Evolutionary conservation across 2,113 vertebrate species (phyloP), one percentile per base, ranked within the genome.

Genomic region (Amblyopsis rosae): DNA sequence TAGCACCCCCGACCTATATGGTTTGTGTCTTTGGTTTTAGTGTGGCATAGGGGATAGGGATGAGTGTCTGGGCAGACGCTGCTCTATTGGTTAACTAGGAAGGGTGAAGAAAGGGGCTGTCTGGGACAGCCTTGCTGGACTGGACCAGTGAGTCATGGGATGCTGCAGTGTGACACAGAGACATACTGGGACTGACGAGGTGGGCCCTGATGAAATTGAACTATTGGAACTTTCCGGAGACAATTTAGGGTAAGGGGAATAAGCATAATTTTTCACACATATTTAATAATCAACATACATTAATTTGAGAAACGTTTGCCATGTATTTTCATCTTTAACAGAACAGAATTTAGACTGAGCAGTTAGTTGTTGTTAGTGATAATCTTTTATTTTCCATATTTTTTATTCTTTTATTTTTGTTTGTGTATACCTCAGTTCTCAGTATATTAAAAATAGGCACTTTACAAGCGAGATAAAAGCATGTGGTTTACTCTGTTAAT

Each of bases 131-230:
- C 17, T 3, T 47, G 62, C 48, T 41, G 47, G 54, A 65, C 15
- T 45, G 12, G 64, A 73, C 56, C 26, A 6, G 15, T 71, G 66
- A 73, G 60, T 70, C 72, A 93, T 94, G 94, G 94, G 94, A 80
- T 95, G 94, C 84, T 95, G 94, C 80, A 93, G 93, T 41, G 85
- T 93, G 82, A 93, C 92, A 13, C 86, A 93, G 77, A 82, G 91
- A 59, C 88, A 88, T 62, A 86, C 80, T 17, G 93, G 92, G 11
- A 86, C 88, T 35, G 91, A 91, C 13, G 91, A 90, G 48, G 86
- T 91, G 66, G 92, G 89, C 15, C 93, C 93, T 3, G 93, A 94
- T 16, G 92, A 94, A 82, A 89, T 93, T 1, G 92, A 95, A 65
- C 91, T 94, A 2, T 84, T 94, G 82, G 83, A 92, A 81, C 79